phyloP scores from a whole-genome alignment of 2,113 vertebrate genomes.

The Ginglymostoma cirratum region DNA sequence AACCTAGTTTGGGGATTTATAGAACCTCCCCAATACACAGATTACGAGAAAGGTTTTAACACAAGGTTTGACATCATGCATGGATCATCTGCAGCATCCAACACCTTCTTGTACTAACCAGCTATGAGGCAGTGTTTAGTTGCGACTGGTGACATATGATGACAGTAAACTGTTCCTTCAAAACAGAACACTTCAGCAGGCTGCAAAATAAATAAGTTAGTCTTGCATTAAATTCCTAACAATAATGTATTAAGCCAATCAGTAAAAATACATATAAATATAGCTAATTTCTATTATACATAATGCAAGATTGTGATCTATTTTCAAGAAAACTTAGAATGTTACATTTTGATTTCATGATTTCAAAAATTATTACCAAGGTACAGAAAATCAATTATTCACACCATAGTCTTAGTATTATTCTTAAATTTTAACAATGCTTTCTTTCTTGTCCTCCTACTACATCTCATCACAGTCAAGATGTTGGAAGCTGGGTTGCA shows the following conservation, averaged over 20 bases:
- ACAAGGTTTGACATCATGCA: background rate
- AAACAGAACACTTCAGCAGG: slow-evolving; percentile 83
- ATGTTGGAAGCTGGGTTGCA: too few species aligned
- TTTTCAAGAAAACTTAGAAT: background rate
- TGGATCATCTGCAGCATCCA: background rate
- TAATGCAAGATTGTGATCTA: background rate
- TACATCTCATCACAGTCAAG: too few species aligned
- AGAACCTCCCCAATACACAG: background rate
- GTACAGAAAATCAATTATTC: background rate
- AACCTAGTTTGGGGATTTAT: background rate
- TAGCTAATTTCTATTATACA: background rate
- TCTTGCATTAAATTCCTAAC: background rate
- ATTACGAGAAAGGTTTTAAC: background rate
- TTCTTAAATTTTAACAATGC: background rate
- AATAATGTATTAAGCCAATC: background rate
- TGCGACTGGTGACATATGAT: slow-evolving; percentile 87
- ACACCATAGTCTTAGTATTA: background rate
- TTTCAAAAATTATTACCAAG: background rate
- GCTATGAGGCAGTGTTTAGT: slow-evolving; percentile 88
- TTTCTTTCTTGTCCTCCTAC: background rate
- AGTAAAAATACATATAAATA: background rate
- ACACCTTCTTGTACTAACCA: slow-evolving; percentile 59
- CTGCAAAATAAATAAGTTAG: slow-evolving; percentile 53
- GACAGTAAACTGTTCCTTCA: slow-evolving; percentile 84
- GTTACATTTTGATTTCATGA: background rate